These are phyloP conservation scores for Lacanobia oleracea DNA, from an alignment of 2,888 invertebrate species.

Conservation along the genomic window DNA sequence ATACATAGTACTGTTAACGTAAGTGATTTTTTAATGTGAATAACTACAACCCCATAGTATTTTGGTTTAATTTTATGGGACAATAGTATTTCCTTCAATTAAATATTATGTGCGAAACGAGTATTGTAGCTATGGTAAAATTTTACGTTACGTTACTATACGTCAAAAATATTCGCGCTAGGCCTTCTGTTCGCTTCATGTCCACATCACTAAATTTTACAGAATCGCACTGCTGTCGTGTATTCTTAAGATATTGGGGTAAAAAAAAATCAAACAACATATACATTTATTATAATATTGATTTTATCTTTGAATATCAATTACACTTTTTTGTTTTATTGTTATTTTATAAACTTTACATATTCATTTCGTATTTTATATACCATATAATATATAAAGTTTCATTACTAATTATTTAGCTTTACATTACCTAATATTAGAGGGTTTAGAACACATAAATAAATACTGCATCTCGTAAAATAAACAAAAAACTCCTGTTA, in stretches of 20 bases:
- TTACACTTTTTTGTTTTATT: constrained; percentile 84
- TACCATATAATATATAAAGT: constrained; percentile 77
- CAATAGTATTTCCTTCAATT: too few relatives aligned
- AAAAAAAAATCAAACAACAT: constrained; percentile 52
- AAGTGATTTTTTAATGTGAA: too few relatives aligned
- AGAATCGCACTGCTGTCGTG: neutral
- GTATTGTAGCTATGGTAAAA: too few relatives aligned
- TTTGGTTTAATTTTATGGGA: too few relatives aligned
- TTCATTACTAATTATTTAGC: constrained; percentile 74
- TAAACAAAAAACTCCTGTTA: constrained; percentile 62
- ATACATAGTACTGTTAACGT: too few relatives aligned
- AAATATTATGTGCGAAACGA: too few relatives aligned
- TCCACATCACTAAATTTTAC: too few relatives aligned
- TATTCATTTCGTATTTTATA: constrained; percentile 75
- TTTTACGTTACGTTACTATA: too few relatives aligned
- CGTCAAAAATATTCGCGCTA: too few relatives aligned
- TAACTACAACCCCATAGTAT: too few relatives aligned
- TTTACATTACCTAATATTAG: constrained; percentile 64
- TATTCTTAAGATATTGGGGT: neutral
- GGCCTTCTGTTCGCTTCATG: too few relatives aligned
- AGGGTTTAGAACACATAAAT: constrained; percentile 40
- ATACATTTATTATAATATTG: constrained; percentile 86
- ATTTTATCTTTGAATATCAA: constrained; percentile 87
- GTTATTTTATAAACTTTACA: constrained; percentile 85
- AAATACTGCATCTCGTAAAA: constrained; percentile 50